phyloP scores from a whole-genome alignment of 2,113 vertebrate genomes.

The Corvus moneduloides region DNA sequence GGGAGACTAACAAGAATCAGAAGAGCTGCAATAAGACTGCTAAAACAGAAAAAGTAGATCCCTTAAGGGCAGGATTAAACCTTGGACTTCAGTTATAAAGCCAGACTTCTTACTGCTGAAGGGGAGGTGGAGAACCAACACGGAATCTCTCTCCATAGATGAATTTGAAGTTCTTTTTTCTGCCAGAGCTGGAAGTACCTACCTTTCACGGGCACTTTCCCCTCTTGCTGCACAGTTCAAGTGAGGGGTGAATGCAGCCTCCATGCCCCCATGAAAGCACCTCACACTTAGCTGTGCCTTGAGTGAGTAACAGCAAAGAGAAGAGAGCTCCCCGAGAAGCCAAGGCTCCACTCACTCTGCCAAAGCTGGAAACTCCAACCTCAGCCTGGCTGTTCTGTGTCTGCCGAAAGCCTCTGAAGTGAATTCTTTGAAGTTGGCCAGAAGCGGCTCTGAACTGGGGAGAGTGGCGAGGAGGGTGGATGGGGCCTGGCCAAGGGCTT shows the following conservation, averaged over 20 bases:
- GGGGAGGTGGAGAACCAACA: background rate
- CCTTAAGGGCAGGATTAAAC: background rate
- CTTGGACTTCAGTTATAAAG: background rate
- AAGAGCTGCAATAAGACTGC: background rate
- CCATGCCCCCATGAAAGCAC: background rate
- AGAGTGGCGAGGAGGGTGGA: background rate
- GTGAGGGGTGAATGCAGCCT: background rate
- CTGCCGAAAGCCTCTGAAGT: slow-evolving; percentile 68
- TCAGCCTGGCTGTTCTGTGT: background rate
- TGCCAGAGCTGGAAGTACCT: background rate
- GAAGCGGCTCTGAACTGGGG: background rate
- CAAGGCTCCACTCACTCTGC: background rate
- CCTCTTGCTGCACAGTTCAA: background rate
- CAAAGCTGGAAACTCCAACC: background rate
- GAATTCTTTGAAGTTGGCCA: slow-evolving; percentile 67
- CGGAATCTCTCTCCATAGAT: background rate
- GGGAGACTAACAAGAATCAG: background rate
- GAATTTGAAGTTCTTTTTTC: background rate
- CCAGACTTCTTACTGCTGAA: background rate
- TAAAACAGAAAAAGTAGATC: background rate
- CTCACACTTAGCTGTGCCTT: background rate
- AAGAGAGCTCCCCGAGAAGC: background rate
- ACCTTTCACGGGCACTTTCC: background rate
- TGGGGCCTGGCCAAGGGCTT: background rate
- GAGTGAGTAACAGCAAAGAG: background rate